Evolutionary conservation across 2,113 vertebrate genomes (phyloP).

Genomic region (Anhinga anhinga): DNA sequence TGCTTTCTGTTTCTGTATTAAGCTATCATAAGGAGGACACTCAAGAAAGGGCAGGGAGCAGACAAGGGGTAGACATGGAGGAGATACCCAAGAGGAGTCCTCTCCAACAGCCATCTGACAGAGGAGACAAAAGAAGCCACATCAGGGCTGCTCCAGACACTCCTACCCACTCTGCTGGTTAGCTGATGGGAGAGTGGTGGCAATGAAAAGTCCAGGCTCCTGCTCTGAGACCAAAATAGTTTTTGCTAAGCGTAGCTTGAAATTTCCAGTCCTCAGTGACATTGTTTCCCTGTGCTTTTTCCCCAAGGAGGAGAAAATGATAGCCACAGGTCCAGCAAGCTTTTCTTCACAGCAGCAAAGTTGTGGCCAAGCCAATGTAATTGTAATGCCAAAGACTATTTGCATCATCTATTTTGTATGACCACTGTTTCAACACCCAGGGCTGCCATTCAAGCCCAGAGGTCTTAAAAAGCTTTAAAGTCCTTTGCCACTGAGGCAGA

Average conservation of each 20-base stretch:
- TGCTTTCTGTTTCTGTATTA: background rate
- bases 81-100: background rate
- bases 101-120: background rate
- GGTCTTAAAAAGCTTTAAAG: background rate
- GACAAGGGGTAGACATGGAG: background rate
- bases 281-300: background rate
- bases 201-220: background rate
- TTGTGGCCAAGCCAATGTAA: background rate
- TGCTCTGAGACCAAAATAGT: background rate
- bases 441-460: background rate
- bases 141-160: background rate
- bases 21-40: background rate
- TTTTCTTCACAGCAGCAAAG: background rate
- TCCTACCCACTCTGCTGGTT: background rate
- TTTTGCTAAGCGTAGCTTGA: background rate
- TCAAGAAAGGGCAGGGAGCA: background rate
- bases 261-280: background rate
- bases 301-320: background rate
- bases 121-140: background rate
- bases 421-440: background rate
- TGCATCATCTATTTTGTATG: background rate
- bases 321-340: background rate
- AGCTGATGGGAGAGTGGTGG: background rate
- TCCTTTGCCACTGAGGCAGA: background rate
- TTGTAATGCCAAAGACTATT: background rate